These are phyloP conservation scores for Pimephales promelas DNA, from an alignment of 2,113 vertebrate genomes.

Conservation along the genomic window DNA sequence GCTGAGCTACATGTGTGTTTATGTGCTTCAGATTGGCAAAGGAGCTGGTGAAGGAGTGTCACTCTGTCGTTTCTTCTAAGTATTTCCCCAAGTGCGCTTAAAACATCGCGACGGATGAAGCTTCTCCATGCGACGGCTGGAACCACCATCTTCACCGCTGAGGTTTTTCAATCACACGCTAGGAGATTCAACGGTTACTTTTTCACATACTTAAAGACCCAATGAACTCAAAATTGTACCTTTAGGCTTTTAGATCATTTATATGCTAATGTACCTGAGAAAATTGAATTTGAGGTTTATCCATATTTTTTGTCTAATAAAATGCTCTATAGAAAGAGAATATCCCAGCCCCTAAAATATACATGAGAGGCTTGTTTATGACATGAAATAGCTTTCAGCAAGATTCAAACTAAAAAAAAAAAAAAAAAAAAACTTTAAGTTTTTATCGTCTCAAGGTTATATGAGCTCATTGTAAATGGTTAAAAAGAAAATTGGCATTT, in stretches of 20 bases:
- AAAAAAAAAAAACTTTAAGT: not conserved
- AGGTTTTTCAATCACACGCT: not conserved
- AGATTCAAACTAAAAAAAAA: not conserved
- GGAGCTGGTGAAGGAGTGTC: constrained; percentile 12
- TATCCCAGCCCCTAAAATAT: not conserved
- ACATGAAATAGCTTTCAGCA: not conserved
- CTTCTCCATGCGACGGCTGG: not conserved
- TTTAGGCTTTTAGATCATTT: not conserved
- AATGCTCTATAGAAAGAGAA: not conserved
- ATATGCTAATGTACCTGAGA: not conserved
- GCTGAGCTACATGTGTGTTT: not conserved
- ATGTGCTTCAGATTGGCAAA: constrained; percentile 15
- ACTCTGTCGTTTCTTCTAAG: not conserved
- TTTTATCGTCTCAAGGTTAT: not conserved
- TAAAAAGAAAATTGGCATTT: not conserved
- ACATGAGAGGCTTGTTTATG: not conserved
- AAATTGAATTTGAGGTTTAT: not conserved
- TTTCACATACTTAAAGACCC: not conserved
- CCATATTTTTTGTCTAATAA: not conserved
- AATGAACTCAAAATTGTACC: not conserved
- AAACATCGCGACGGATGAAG: not conserved
- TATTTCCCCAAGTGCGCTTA: constrained; percentile 26
- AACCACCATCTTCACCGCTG: not conserved
- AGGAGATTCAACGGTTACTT: not conserved
- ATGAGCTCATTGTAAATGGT: not conserved